phyloP scores from a whole-genome alignment of 2,113 vertebrate genomes.

The Pseudopodoces humilis region DNA sequence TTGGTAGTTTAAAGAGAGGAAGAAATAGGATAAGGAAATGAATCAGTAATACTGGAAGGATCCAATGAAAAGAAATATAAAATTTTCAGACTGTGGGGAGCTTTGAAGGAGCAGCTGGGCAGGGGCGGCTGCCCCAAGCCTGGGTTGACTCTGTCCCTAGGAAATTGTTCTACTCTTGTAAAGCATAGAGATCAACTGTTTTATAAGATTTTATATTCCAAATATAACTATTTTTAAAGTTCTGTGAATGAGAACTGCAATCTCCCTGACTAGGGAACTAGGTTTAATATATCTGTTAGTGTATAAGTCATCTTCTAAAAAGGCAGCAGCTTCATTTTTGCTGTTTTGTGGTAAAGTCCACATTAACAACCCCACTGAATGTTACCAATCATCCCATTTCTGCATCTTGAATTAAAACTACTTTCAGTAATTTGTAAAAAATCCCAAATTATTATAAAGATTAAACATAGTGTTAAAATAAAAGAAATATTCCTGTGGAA shows the following conservation, averaged over 20 bases:
- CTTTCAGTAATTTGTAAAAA: not conserved
- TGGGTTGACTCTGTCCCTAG: not conserved
- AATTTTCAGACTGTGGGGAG: not conserved
- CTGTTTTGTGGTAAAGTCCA: not conserved
- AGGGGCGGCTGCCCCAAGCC: not conserved
- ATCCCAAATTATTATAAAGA: not conserved
- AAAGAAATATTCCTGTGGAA: not conserved
- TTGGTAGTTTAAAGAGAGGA: not conserved
- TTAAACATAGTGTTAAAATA: not conserved
- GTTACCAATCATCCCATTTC: not conserved
- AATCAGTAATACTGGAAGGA: not conserved
- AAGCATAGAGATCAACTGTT: not conserved
- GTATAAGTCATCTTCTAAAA: not conserved
- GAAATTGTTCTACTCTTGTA: not conserved
- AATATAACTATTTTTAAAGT: not conserved
- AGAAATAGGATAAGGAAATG: not conserved
- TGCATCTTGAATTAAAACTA: not conserved
- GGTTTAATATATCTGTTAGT: not conserved
- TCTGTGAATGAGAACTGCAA: not conserved
- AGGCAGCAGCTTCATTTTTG: not conserved
- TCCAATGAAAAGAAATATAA: not conserved
- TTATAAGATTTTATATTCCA: not conserved
- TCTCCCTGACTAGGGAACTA: not conserved
- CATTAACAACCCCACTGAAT: not conserved
- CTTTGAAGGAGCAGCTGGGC: not conserved